Evolutionary conservation across 2,797 vertebrate genomes (phyloP).

Genomic region (Protosalanx chinensis): DNA sequence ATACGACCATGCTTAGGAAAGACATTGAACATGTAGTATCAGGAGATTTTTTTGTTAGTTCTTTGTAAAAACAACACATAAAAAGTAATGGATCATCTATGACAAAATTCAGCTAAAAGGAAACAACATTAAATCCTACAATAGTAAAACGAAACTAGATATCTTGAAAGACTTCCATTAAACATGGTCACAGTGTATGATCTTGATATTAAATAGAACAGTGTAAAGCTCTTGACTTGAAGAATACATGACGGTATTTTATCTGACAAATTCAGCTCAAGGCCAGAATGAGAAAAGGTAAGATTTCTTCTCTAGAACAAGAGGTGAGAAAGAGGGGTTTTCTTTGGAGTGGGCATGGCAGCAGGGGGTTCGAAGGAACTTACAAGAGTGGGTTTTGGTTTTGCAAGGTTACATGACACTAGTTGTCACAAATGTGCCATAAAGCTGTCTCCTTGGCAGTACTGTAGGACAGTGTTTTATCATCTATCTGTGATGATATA

Average conservation of each 20-base stretch:
- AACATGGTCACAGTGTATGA: conserved; percentile 36
- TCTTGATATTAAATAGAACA: conserved; percentile 31
- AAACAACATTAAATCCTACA: conserved; percentile 30
- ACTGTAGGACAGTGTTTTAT: neutral
- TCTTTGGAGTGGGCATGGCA: neutral
- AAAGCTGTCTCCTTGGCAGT: conserved; percentile 23
- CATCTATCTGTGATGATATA: conserved; percentile 7
- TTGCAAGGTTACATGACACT: conserved; percentile 20
- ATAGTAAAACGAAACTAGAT: conserved; percentile 33
- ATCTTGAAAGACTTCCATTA: conserved; percentile 8
- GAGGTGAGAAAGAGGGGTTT: neutral
- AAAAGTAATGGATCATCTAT: conserved; percentile 28
- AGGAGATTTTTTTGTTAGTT: neutral
- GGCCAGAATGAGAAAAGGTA: conserved; percentile 17
- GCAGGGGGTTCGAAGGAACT: conserved; percentile 15
- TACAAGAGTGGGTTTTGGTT: neutral
- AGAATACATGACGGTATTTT: conserved; percentile 16
- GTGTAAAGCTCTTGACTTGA: conserved; percentile 20
- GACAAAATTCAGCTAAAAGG: conserved; percentile 33
- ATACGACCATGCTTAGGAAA: conserved; percentile 24
- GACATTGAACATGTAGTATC: conserved; percentile 16
- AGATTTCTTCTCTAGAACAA: conserved; percentile 8
- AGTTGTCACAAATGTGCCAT: conserved; percentile 17
- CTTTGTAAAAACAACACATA: conserved; percentile 21
- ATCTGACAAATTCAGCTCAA: conserved; percentile 11